These are phyloP conservation scores for Microctenopoma stevenorrisi DNA, from an alignment of 2,797 vertebrate species.

Conservation along the genomic window DNA sequence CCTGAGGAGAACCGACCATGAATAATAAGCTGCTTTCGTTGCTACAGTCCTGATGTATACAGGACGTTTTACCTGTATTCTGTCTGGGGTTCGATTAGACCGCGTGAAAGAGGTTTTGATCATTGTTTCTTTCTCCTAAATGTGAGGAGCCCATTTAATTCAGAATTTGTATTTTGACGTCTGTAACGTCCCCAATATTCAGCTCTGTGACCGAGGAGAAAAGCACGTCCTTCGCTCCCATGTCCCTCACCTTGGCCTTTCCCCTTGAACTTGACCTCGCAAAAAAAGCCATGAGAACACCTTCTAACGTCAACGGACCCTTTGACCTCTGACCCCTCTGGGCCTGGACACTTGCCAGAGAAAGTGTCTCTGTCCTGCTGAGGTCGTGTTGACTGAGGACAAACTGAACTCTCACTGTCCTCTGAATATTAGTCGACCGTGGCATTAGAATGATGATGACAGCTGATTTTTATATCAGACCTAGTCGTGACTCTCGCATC, in stretches of 20 bases:
- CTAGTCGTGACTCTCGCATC: conserved; percentile 22
- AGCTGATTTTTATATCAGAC: conserved; percentile 23
- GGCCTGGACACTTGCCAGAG: neutral
- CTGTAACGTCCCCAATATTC: too few species aligned
- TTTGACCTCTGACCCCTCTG: conserved; percentile 19
- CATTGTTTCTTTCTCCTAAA: neutral
- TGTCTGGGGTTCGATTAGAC: neutral
- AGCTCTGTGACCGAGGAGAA: neutral
- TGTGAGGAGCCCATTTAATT: neutral
- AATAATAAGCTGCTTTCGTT: neutral
- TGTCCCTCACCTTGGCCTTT: too few species aligned
- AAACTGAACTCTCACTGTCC: conserved; percentile 23
- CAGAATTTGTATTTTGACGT: neutral
- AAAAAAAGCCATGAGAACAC: conserved; percentile 38
- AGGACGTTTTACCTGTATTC: neutral
- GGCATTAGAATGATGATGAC: conserved; percentile 5
- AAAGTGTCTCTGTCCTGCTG: neutral
- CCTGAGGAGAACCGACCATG: too few species aligned
- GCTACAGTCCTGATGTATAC: neutral
- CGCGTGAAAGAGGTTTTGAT: too few species aligned
- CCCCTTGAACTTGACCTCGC: conserved; percentile 23
- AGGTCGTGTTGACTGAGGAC: conserved; percentile 17
- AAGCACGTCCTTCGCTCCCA: neutral
- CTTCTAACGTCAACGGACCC: neutral
- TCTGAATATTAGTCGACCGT: conserved; percentile 13